Evolutionary conservation across 2,888 invertebrate genomes (phyloP).

Genomic region (Cantharis lateralis): DNA sequence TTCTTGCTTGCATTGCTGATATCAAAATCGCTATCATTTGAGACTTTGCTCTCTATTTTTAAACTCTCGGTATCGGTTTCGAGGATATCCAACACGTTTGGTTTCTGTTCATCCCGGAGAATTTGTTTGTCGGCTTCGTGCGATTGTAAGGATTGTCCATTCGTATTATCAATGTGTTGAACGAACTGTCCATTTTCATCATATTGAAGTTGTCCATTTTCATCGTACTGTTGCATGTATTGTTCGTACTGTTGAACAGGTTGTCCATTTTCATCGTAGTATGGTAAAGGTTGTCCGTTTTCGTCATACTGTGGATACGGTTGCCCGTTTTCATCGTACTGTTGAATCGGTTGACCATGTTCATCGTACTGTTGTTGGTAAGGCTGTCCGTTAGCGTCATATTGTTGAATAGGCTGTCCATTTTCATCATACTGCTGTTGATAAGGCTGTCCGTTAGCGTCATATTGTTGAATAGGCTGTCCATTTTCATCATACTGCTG

Average conservation of each 20-base stretch:
- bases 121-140: conserved; percentile 35
- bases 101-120: conserved; percentile 6
- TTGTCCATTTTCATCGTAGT: conserved; percentile 26
- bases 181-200: conserved; percentile 28
- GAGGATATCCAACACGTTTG: conserved; percentile 50
- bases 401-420: conserved; percentile 32
- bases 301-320: conserved; percentile 14
- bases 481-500: conserved; percentile 14
- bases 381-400: conserved; percentile 27
- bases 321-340: conserved; percentile 18
- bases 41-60: conserved; percentile 48
- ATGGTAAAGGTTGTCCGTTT: conserved; percentile 27
- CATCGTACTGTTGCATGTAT: conserved; percentile 2
- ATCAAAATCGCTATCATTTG: conserved; percentile 55
- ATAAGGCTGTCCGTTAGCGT: conserved; percentile 29
- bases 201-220: conserved; percentile 23
- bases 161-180: conserved; percentile 18
- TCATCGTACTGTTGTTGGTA: neutral
- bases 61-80: conserved; percentile 54
- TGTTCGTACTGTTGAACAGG: conserved; percentile 33
- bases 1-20: conserved; percentile 42
- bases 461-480: conserved; percentile 32
- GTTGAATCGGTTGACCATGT: conserved; percentile 18
- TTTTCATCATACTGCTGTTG: conserved; percentile 39
- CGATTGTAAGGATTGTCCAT: conserved; percentile 29